A percentile compares a stretch with the other conserved stretches of the same genome.
phyloP scores from a whole-genome alignment of 2,797 vertebrate species.

The Potorous gilbertii region DNA sequence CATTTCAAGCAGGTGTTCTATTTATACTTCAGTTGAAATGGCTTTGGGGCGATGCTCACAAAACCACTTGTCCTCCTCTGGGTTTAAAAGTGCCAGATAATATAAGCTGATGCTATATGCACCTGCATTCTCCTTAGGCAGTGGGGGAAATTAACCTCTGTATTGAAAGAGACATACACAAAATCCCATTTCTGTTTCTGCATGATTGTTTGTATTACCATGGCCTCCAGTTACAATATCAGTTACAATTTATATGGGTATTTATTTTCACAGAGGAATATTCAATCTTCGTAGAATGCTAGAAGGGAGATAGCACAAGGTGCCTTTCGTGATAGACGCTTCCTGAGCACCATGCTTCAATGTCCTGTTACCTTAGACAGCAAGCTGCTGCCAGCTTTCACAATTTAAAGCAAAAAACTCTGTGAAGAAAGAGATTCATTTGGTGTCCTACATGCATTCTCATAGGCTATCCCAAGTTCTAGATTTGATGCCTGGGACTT shows the following conservation, averaged over 20 bases:
- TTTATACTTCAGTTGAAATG: conserved; percentile 43
- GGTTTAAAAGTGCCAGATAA: conserved; percentile 54
- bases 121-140: not conserved
- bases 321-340: not conserved
- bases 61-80: conserved; percentile 4
- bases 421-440: not conserved
- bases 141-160: not conserved
- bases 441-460: not conserved
- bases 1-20: conserved; percentile 39
- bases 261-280: conserved; percentile 11
- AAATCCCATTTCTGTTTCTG: conserved; percentile 38
- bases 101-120: conserved; percentile 56
- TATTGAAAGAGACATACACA: not conserved
- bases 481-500: not conserved
- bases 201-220: conserved; percentile 15
- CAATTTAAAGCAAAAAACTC: not conserved
- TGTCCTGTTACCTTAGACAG: not conserved
- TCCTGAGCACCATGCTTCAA: not conserved
- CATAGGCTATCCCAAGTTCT: not conserved
- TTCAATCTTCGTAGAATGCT: not conserved
- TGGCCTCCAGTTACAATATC: conserved; percentile 37
- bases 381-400: not conserved
- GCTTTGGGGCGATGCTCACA: conserved; percentile 12
- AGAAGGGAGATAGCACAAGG: not conserved
- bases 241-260: conserved; percentile 17